Base-by-base conservation (phyloP, 2,113 vertebrate genomes). In the Parus major region DNA sequence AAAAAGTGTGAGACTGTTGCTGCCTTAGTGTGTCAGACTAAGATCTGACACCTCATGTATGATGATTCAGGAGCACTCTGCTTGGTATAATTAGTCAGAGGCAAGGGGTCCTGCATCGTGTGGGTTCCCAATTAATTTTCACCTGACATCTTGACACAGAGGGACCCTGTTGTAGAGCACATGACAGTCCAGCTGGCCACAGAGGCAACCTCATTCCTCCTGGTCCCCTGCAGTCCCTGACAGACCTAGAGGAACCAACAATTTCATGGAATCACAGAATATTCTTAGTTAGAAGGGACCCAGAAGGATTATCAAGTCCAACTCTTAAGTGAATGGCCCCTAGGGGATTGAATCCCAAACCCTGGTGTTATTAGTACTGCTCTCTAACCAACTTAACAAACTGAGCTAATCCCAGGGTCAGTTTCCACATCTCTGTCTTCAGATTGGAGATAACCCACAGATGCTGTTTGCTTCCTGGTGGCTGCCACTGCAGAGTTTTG, bases 161-260 rank as follows among this genome's bases (percentile, higher is more conserved):
- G 57, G 27, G 39, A 61, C 17, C 16, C 31, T 36, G 11, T 6
- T 70, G 47, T 52, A 84, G 73, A 66, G 31, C 5, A 63, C 20
- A 17, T 0, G 1, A n/a, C 17, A n/a, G 31, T 28, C 18, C 19
- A 28, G 25, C 35, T 0, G 0, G 39, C 19, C 1, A 1, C 11
- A 60, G 15, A 55, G 10, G 13, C 0, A 1, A 52, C 18, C 5
- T 52, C 16, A 7, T 29, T 85, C 44, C 21, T 85, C 42, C 41
- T 61, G 18, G n/a, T 39, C 61, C 55, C 16, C 24, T 42, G 49
- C 24, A 79, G 21, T 15, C 31, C 15, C 35, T 71, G n/a, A 52
- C 22, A 76, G 19, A 75, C 8, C 7, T 49, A 65, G 15, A 72
- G 19, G 10, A 84, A 57, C 2, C 24, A 78, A 15, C 14, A 53